Evolutionary conservation across 1,140 invertebrate genomes (phyloP).

Genomic region (Drosophila sturtevanti): DNA sequence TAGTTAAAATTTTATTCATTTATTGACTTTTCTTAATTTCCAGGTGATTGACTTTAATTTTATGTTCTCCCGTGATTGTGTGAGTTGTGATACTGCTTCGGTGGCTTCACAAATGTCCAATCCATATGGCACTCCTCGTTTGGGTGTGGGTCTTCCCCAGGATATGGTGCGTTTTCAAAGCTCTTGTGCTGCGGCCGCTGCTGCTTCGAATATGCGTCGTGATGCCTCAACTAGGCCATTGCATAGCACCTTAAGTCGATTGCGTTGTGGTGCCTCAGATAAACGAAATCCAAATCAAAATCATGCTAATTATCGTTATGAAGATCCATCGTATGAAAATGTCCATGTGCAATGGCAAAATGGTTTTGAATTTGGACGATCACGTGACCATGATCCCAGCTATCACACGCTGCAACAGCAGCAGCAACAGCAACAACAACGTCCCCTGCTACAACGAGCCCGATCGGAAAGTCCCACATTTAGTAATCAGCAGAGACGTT

Average conservation of each 20-base stretch:
- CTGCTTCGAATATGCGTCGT: conserved; percentile 36
- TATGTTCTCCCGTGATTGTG: conserved; percentile 82
- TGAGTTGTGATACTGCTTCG: conserved; percentile 70
- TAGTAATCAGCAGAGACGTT: conserved; percentile 70
- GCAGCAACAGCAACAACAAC: conserved; percentile 30
- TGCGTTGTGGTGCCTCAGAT: conserved; percentile 45
- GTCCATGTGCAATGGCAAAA: conserved; percentile 82
- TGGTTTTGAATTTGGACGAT: conserved; percentile 79
- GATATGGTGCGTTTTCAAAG: conserved; percentile 78
- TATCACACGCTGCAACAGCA: conserved; percentile 17
- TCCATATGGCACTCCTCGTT: conserved; percentile 73
- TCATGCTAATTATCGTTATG: conserved; percentile 55
- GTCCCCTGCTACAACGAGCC: conserved; percentile 70
- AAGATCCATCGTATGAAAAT: conserved; percentile 81
- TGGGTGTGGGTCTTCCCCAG: conserved; percentile 62
- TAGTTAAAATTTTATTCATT: background rate
- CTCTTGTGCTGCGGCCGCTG: conserved; percentile 37
- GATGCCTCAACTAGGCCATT: conserved; percentile 55
- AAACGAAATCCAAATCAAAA: conserved; percentile 43
- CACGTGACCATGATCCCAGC: conserved; percentile 67
- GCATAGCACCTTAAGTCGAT: conserved; percentile 71
- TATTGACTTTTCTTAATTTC: background rate
- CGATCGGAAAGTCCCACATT: conserved; percentile 79
- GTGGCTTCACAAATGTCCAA: conserved; percentile 72
- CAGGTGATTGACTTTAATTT: conserved; percentile 84